Base-by-base conservation (phyloP, 1,140 invertebrate species). In the Diorhabda sublineata region DNA sequence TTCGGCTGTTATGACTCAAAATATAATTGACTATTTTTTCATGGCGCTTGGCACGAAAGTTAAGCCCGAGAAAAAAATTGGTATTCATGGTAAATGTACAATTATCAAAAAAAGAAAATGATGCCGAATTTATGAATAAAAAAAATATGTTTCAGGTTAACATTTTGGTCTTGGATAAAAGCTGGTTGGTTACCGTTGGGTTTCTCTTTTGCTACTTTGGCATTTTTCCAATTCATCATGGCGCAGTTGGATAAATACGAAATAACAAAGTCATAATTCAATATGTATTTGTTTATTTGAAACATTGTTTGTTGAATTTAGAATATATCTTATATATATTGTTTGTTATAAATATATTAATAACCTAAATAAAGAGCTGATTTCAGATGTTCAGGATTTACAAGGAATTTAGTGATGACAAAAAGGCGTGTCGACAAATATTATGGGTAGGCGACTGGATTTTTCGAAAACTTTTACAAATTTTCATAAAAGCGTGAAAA, bases 221-320 rank as follows among this genome's bases (percentile, higher is more conserved):
- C 83, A 42, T 87, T 92, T 71, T 92, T 94, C 73, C 91, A 92
- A 63, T 92, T 89, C 83, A 88, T 92, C 79, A 89, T 92, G 76
- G 86, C 81, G 67, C 89, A 91, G 76, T 81, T 92, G 71, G 85
- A 90, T 71, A 71, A 70, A 66, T 61, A 69, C 42, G 45, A 68
- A 62, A 68, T 63, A 47, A 52, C 4, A n/a, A 52, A 52, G 47
- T 52, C 47, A n/a, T 52, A 52, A 52, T 8, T 4, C 47, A 52
- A 8, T 52, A 6, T 52, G 26, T 26, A 26, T 26, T 26, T 26
- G 26, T 26, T 26, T 26, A 26, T 26, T 26, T 26, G 26, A 26
- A 26, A 26, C 26, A 26, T 26, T 26, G 26, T 26, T 26, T 26
- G 26, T 26, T 26, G 26, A 26, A 26, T 26, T 26, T 26, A 26